Evolutionary conservation across 2,113 vertebrate species (phyloP), one percentile per base, ranked within the genome.

Genomic region (Sialia sialis): DNA sequence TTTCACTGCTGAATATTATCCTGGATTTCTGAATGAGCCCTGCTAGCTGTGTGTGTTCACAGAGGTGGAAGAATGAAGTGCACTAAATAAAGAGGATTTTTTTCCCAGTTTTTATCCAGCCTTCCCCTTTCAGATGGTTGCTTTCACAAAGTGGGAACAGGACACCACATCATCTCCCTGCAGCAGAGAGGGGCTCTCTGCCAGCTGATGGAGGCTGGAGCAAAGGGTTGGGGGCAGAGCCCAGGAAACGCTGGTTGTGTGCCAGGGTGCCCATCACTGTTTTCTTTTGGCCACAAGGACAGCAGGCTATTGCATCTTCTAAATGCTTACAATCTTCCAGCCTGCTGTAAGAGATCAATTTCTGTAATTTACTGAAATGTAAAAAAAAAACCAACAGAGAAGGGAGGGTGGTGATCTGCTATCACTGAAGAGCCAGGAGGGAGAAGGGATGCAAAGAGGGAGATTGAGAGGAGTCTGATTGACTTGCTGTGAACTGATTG

Each of bases 1-100:
- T 87, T 91, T 87, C 5, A 1, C 36, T 78, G 86, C 90, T 73
- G 49, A 84, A 80, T 55, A 67, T 94, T 82, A 34, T 69, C 75
- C 78, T 73, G 84, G 62, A 60, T 90, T 95, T 90, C 51, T 74
- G 85, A 96, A 72, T 88, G 93, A 94, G 68, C 89, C 75, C 52
- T 44, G 17, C 49, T 91, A 2, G 26, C 75, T 80, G 72, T 4
- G 0, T 86, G 75, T 77, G 63, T 73, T 84, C 90, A 52, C 23
- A 39, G 68, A 93, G 39, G 70, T 76, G 59, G 90, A 95, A 95
- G 41, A 93, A 87, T 84, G 51, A 93, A 91, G 46, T 3, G 9
- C 16, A 9, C 59, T 84, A 77, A 82, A 82, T 72, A 44, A 82
- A 52, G 54, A 87, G 4, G 55, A 17, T 9, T 73, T 72, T 58